Base-by-base conservation (phyloP, 2,888 invertebrate genomes). In the Trissoscelio sp. region DNA sequence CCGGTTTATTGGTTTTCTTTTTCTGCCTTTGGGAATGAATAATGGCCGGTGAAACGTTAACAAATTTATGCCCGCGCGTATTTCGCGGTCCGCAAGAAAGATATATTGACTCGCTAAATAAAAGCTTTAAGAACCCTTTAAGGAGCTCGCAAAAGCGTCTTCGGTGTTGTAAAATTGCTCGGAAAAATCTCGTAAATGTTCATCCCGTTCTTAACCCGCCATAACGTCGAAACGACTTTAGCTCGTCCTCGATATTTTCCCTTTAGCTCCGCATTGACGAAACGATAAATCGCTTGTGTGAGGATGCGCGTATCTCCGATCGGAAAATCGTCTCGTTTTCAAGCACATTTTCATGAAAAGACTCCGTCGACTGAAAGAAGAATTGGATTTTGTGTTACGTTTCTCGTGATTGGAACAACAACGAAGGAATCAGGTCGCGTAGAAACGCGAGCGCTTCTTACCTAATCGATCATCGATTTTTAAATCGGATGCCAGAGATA, bases 151-250 rank as follows among this genome's bases (percentile, higher is more conserved):
- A 66, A 82, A 75, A 60, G 72, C 66, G 57, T 73, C 69, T 66
- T 79, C 78, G 69, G 51, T 39, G 79, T 74, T 82, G 82, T 82
- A 82, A 79, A 79, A 82, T 82, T 66, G 82, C 70, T 70, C 57
- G 75, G 79, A 75, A 82, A 82, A 82, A 72, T 82, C 75, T 82
- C 75, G 69, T 74, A 74, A 78, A 78, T 82, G 78, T 78, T 82
- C 78, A 60, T 78, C 74, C 66, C 74, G 55, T 67, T 79, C 53
- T 64, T 67, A 53, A 60, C 42, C 67, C 72, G 48, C 79, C 60
- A 74, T 79, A 75, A 82, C 72, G 75, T 82, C 75, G 79, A 55
- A 82, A 79, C 72, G 79, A 82, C 82, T 82, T 79, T 72, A 70
- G 70, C 62, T 72, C 70, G 79, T 82, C 55, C 75, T 57, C 74